Base-by-base conservation (phyloP, 2,113 vertebrate species). In the Morone chrysops region DNA sequence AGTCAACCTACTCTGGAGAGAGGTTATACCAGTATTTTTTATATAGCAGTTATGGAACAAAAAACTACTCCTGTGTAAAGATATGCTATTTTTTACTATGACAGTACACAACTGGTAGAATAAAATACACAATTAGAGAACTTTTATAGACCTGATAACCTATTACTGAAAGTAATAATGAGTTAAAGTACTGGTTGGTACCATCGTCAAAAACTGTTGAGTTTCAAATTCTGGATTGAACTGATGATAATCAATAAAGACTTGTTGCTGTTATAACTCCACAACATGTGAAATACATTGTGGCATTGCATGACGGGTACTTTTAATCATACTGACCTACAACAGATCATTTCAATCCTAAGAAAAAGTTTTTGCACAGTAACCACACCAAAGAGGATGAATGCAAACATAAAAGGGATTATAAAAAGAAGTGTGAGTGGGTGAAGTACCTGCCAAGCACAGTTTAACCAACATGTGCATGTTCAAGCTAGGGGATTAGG, bases 381-480 rank as follows among this genome's bases (percentile, higher is more conserved):
- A 57, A 76, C 74, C 75, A 83, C 79, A 75, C 70, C n/a, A 62
- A 76, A 78, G 59, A 75, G 84, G 80, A 75, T 51, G 31, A 84
- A 82, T 47, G 70, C 67, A 76, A 76, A 80, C 66, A 84, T 51
- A 45, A 73, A 66, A 70, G 71, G 25, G 76, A 81, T 82, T 65
- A 62, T 78, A 72, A 86, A 79, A 85, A 75, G 38, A 82, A 47
- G 47, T 57, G 62, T 8, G 22, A 57, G 81, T 81, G 86, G 84
- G 75, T 72, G 72, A 88, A 66, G 62, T 59, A 72, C 72, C 76
- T 83, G 85, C 79, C 66, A 79, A 81, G 75, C 50, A 80, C 84
- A 81, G 83, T 83, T 86, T 69, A 83, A 81, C 74, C 82, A 80
- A 71, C 75, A 62, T 75, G 81, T 83, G 84, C 84, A 53, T 85